Percentiles rank a stretch among this genome's conserved stretches.
phyloP scores from a whole-genome alignment of 2,888 invertebrate species.

The Synanthedon myopaeformis region DNA sequence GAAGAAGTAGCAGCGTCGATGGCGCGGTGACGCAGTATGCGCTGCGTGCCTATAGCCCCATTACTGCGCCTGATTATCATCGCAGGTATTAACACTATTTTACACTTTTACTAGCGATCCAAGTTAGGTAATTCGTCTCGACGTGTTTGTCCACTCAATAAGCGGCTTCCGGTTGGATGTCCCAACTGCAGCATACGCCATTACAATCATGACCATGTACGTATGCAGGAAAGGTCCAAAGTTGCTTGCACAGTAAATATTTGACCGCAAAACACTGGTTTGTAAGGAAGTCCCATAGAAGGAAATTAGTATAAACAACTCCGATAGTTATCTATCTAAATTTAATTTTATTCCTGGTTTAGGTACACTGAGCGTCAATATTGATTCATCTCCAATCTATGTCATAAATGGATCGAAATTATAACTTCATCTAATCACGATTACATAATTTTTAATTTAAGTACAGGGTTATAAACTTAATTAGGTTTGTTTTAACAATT shows the following conservation, averaged over 20 bases:
- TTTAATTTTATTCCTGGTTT: no score
- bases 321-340: no score
- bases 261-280: no score
- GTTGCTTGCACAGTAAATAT: not conserved
- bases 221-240: not conserved
- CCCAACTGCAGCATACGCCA: not conserved
- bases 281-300: no score
- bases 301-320: no score
- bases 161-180: conserved; percentile 33
- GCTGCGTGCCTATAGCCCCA: conserved; percentile 49
- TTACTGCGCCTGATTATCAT: conserved; percentile 54
- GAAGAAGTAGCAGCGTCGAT: conserved; percentile 23
- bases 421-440: no score
- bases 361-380: no score
- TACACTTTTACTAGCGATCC: not conserved
- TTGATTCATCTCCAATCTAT: no score
- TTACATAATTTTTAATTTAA: no score
- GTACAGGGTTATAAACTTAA: no score
- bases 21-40: conserved; percentile 63
- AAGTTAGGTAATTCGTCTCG: conserved; percentile 36
- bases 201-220: not conserved
- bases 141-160: conserved; percentile 45
- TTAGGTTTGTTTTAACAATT: no score
- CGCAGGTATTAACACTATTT: conserved; percentile 27
- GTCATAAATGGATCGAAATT: no score